Evolutionary conservation across 2,888 invertebrate genomes (phyloP).

Genomic region (Calameuta pallipes): DNA sequence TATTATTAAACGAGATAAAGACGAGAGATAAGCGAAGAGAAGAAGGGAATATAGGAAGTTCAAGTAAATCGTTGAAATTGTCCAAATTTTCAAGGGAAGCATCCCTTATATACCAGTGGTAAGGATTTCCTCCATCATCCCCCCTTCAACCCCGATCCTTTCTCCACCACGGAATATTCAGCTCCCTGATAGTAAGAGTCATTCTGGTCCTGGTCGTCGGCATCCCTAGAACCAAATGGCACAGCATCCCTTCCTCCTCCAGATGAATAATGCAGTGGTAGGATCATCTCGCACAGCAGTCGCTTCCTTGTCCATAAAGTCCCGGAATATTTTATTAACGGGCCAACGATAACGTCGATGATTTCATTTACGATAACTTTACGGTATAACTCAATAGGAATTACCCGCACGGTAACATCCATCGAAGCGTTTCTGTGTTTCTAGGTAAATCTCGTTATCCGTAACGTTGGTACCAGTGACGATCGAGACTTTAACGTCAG

Average conservation of each 20-base stretch:
- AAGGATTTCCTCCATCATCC: not conserved
- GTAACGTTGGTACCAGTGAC: not conserved
- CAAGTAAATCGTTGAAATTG: not conserved
- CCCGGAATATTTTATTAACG: constrained; percentile 4
- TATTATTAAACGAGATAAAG: not conserved
- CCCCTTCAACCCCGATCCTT: too few species aligned
- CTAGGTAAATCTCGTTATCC: not conserved
- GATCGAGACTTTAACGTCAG: not conserved
- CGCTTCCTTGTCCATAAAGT: constrained; percentile 6
- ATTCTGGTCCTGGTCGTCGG: not conserved
- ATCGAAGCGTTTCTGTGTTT: not conserved
- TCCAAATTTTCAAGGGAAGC: not conserved
- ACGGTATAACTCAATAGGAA: not conserved
- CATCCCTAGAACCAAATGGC: not conserved
- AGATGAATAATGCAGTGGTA: constrained; percentile 6
- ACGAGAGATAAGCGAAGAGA: not conserved
- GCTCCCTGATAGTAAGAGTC: not conserved
- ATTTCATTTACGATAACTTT: constrained; percentile 7
- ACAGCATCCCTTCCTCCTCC: not conserved
- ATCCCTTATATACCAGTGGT: not conserved
- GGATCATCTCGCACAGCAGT: constrained; percentile 1
- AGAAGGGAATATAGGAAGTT: not conserved
- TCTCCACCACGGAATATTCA: not conserved
- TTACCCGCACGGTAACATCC: not conserved
- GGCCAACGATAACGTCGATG: not conserved